Percentiles rank a stretch among this genome's conserved stretches.
phyloP scores from a whole-genome alignment of 2,797 vertebrate genomes.

The Brachyalestes nurse region DNA sequence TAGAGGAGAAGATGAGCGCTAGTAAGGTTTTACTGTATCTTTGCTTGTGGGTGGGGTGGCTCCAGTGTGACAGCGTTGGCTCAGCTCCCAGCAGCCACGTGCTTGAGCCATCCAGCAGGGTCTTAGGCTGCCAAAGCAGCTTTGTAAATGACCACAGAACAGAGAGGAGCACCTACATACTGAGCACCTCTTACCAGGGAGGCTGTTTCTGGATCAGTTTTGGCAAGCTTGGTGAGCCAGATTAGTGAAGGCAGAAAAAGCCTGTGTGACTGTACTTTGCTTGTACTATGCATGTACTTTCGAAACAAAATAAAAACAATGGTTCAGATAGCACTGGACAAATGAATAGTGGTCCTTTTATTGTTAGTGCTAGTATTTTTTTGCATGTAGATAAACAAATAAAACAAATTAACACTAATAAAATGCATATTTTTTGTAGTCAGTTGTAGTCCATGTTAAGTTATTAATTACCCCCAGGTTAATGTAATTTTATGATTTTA shows the following conservation, averaged over 20 bases:
- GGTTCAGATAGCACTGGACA: neutral
- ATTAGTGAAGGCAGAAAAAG: neutral
- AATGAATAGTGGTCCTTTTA: neutral
- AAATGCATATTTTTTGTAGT: no score
- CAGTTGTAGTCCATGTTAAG: no score
- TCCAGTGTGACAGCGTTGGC: slow-evolving; percentile 17
- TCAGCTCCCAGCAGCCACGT: slow-evolving; percentile 7
- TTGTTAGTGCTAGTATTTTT: neutral
- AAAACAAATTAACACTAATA: no score
- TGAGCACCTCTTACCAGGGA: neutral
- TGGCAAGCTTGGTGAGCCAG: neutral
- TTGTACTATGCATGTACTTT: neutral
- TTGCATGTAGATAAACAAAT: no score
- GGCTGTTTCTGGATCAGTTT: slow-evolving; percentile 17
- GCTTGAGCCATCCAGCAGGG: slow-evolving; percentile 29
- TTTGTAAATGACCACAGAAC: slow-evolving; percentile 21
- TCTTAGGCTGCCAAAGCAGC: slow-evolving; percentile 32
- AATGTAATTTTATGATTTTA: no score
- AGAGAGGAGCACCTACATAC: neutral
- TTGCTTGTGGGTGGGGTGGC: neutral
- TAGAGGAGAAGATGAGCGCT: slow-evolving; percentile 18
- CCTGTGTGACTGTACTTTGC: neutral
- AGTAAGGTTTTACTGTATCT: slow-evolving; percentile 11
- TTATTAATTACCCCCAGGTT: no score
- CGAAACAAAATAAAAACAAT: no score